A percentile compares a stretch with the other conserved stretches of the same genome.
Conservation (phyloP, 1,140 invertebrate genomes). For the Neodiprion virginianus region DNA sequence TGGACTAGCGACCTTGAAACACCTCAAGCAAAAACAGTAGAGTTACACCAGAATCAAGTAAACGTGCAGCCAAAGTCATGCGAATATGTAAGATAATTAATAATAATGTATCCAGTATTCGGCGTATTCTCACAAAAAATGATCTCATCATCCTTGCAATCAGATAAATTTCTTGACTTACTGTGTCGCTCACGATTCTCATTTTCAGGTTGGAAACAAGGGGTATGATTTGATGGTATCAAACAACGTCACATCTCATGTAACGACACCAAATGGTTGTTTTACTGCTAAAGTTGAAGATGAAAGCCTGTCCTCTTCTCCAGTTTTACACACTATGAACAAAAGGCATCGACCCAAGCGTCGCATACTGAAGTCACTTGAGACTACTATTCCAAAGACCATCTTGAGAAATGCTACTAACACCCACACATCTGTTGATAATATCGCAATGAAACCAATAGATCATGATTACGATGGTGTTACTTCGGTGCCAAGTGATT, state of each 20-base stretch:
- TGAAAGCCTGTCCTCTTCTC: conserved; percentile 32
- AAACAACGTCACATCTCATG: background rate
- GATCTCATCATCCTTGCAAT: too few relatives aligned
- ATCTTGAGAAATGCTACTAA: background rate
- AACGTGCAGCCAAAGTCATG: too few relatives aligned
- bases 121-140: too few relatives aligned
- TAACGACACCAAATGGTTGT: conserved; percentile 4
- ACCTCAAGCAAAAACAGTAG: conserved; percentile 30
- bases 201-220: background rate
- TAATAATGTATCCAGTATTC: too few relatives aligned
- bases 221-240: background rate
- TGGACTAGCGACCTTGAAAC: conserved; percentile 55
- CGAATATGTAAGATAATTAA: too few relatives aligned
- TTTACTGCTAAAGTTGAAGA: background rate
- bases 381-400: background rate
- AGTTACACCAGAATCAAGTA: background rate
- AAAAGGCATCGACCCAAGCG: conserved; percentile 33
- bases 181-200: background rate
- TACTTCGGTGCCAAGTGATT: background rate
- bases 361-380: conserved; percentile 38
- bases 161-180: too few relatives aligned
- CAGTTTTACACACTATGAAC: conserved; percentile 36
- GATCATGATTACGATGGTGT: background rate
- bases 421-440: background rate
- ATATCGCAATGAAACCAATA: background rate